Percentiles rank a stretch among this genome's conserved stretches.
These are phyloP conservation scores for Linurgus olivaceus DNA, from an alignment of 2,797 vertebrate genomes.

Conservation along the genomic window DNA sequence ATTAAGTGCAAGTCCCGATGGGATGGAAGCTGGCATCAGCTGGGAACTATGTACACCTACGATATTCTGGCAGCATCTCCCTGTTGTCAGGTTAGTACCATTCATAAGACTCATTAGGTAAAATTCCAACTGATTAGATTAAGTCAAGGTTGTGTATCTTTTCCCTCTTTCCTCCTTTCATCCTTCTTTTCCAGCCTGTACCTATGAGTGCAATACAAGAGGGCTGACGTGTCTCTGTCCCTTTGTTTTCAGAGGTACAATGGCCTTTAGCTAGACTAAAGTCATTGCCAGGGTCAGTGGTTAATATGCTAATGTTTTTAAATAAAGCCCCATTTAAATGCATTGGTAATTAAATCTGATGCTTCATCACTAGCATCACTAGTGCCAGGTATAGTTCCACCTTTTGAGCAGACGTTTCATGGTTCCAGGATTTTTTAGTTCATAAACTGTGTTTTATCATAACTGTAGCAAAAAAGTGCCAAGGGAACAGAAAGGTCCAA, in stretches of 20 bases:
- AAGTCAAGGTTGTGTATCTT: not conserved
- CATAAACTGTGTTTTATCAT: not conserved
- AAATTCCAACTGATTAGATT: not conserved
- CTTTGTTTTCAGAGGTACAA: not conserved
- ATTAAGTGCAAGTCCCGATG: slow-evolving; percentile 99
- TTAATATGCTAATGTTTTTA: not conserved
- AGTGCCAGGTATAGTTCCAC: not conserved
- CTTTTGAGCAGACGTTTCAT: not conserved
- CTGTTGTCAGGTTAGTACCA: slow-evolving; percentile 92
- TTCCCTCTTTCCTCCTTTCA: not conserved
- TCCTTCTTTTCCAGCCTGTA: not conserved
- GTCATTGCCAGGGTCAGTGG: not conserved
- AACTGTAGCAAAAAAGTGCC: not conserved
- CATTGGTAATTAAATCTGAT: not conserved
- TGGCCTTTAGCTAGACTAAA: not conserved
- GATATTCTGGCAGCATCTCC: slow-evolving; percentile 98
- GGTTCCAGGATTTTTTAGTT: not conserved
- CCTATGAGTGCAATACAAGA: not conserved
- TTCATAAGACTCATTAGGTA: not conserved
- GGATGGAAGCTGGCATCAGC: slow-evolving; percentile 99
- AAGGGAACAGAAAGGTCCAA: not conserved
- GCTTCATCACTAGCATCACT: not conserved
- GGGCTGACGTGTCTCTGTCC: not conserved
- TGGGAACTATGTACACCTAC: slow-evolving; percentile 99
- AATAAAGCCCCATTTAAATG: not conserved